Base-by-base conservation (phyloP, 1,140 invertebrate genomes). In the Centruroides vittatus region DNA sequence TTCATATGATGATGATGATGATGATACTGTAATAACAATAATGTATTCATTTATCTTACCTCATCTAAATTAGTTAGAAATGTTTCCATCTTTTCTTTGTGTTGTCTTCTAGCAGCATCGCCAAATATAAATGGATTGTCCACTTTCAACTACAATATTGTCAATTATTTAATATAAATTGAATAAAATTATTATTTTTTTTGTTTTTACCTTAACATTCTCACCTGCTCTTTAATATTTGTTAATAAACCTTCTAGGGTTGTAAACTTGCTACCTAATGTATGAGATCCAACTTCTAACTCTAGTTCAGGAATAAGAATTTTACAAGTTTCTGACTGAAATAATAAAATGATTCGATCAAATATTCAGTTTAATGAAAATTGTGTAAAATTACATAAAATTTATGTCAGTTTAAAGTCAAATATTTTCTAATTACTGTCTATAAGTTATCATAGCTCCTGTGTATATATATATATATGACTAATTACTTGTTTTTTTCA, bases 241-340 rank as follows among this genome's bases (percentile, higher is more conserved):
- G 60, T 66, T 10, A 84, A 61, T 13, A 84, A 67, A 8, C 82
- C 96, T 79, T 99, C 96, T 1, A 98, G 78, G 0, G 96, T 99
- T 4, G 92, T 94, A 73, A 98, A 99, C 49, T 91, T 83, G 4
- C 95, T 93, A 11, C 89, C 88, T n/a, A 97, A 74, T 12, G 90
- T 84, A 46, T 83, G 80, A 2, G 88, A 79, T 1, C 89, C 89
- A 52, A 64, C 84, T 70, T 91, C 84, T 57, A 98, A 76, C 3
- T 97, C 89, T 48, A 99, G 70, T 73, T 98, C 91, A 0, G 94
- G 95, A 65, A 99, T 90, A 36, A 75, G 71, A 66, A 99, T 74
- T 23, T 77, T 78, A 73, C 93, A 96, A 0, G 90, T 97, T 70
- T 98, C 95, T 4, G 93, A 97, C 81, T 88, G 69, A 60, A 77